phyloP scores from a whole-genome alignment of 2,888 invertebrate genomes.

The Diaphora mendica region DNA sequence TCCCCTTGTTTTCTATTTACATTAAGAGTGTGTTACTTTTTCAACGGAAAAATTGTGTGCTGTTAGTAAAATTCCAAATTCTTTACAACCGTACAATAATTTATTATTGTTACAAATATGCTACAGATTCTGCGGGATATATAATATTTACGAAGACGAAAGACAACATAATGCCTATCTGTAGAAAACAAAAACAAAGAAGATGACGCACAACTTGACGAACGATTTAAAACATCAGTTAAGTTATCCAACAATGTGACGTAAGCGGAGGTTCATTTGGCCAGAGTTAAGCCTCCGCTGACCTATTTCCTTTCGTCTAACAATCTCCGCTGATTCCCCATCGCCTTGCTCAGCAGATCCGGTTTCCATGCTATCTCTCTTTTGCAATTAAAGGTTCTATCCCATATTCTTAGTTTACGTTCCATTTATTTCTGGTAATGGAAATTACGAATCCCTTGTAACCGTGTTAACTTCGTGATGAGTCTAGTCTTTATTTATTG shows the following conservation, averaged over 20 bases:
- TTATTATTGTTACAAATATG: neutral
- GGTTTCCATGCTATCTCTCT: constrained; percentile 49
- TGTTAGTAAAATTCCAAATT: neutral
- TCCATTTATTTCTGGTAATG: constrained; percentile 29
- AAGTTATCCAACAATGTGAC: constrained; percentile 51
- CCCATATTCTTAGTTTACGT: constrained; percentile 41
- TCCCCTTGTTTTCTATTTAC: neutral
- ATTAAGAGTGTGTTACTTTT: neutral
- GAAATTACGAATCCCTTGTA: constrained; percentile 27
- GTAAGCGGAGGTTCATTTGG: constrained; percentile 44
- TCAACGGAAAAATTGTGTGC: neutral
- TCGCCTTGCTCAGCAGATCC: constrained; percentile 55
- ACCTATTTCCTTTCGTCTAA: constrained; percentile 55
- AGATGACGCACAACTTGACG: constrained; percentile 43
- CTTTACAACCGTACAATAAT: neutral
- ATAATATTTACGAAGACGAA: neutral
- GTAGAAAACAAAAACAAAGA: neutral
- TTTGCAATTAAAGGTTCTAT: constrained; percentile 58
- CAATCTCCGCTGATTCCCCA: constrained; percentile 51
- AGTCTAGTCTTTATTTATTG: neutral
- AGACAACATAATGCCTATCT: neutral
- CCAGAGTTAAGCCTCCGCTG: constrained; percentile 52
- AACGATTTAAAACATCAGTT: constrained; percentile 58
- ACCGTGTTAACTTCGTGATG: neutral
- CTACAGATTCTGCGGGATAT: neutral